Evolutionary conservation across 1,140 invertebrate genomes (phyloP).

Genomic region (Drosophila bocqueti): DNA sequence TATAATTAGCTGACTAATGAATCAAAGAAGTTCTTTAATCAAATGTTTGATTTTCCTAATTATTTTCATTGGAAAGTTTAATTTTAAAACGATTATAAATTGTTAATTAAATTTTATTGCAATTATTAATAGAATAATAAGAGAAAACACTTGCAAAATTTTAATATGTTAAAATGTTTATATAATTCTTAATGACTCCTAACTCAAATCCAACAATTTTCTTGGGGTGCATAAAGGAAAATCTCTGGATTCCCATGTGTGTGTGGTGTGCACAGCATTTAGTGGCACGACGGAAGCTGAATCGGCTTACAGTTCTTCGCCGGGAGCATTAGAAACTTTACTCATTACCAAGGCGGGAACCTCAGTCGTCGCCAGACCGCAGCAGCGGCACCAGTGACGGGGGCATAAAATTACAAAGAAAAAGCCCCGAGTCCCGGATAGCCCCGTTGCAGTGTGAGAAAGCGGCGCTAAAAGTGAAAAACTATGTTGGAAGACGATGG

Average conservation of each 20-base stretch:
- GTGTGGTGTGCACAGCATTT: slow-evolving; percentile 60
- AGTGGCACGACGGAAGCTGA: slow-evolving; percentile 36
- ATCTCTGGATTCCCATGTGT: slow-evolving; percentile 38
- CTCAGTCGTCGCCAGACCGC: slow-evolving; percentile 71
- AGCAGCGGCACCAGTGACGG: slow-evolving; percentile 46
- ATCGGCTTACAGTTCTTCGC: slow-evolving; percentile 69
- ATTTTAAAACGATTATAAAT: too few relatives aligned
- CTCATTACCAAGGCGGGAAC: slow-evolving; percentile 73
- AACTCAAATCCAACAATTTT: background rate
- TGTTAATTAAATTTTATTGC: too few relatives aligned
- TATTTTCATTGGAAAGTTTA: too few relatives aligned
- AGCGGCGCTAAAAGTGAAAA: slow-evolving; percentile 76
- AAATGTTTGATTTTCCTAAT: background rate
- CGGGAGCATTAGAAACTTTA: slow-evolving; percentile 82
- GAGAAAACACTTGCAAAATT: background rate
- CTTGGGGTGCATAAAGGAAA: slow-evolving; percentile 5
- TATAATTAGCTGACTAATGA: background rate
- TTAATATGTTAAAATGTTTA: too few relatives aligned
- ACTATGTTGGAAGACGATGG: slow-evolving; percentile 68
- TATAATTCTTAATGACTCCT: background rate
- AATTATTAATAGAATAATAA: background rate
- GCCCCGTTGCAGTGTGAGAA: slow-evolving; percentile 18
- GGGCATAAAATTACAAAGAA: slow-evolving; percentile 29
- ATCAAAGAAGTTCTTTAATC: background rate
- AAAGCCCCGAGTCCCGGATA: slow-evolving; percentile 7